Conservation (phyloP, 1,140 invertebrate species). For the Sarcophaga peregrina region DNA sequence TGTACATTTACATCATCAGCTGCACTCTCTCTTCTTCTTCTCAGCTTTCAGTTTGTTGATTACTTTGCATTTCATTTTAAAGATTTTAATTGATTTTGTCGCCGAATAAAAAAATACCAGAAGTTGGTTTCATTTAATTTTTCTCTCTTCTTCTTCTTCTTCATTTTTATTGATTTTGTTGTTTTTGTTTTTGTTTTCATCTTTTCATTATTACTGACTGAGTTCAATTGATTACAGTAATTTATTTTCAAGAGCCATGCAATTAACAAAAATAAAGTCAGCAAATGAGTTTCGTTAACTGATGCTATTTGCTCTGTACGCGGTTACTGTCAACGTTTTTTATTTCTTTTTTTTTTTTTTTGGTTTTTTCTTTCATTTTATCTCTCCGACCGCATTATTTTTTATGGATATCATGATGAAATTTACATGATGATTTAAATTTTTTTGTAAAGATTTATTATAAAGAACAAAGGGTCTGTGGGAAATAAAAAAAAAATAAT, state of each 20-base stretch:
- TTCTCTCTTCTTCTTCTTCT: background rate
- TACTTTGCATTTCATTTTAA: slow-evolving; percentile 24
- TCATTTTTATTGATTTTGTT: background rate
- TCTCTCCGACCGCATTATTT: background rate
- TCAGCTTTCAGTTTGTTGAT: background rate
- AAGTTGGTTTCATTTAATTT: background rate
- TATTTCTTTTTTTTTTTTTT: too few species aligned
- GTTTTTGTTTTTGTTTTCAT: background rate
- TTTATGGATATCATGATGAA: background rate
- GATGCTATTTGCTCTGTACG: background rate
- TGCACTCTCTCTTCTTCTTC: background rate
- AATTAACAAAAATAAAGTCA: slow-evolving; percentile 34
- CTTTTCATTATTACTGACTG: background rate
- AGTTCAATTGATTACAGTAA: slow-evolving; percentile 40
- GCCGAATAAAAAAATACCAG: background rate
- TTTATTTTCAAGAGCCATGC: slow-evolving; percentile 36
- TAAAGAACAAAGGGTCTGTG: too few species aligned
- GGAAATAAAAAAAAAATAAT: too few species aligned
- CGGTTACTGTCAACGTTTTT: background rate
- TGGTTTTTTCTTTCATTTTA: too few species aligned
- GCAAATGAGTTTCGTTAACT: slow-evolving; percentile 15
- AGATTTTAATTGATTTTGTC: slow-evolving; percentile 39
- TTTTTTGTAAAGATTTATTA: too few species aligned
- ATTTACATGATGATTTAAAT: too few species aligned
- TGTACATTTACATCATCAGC: background rate